phyloP scores from a whole-genome alignment of 2,797 vertebrate genomes.

The Aphelocoma californica region DNA sequence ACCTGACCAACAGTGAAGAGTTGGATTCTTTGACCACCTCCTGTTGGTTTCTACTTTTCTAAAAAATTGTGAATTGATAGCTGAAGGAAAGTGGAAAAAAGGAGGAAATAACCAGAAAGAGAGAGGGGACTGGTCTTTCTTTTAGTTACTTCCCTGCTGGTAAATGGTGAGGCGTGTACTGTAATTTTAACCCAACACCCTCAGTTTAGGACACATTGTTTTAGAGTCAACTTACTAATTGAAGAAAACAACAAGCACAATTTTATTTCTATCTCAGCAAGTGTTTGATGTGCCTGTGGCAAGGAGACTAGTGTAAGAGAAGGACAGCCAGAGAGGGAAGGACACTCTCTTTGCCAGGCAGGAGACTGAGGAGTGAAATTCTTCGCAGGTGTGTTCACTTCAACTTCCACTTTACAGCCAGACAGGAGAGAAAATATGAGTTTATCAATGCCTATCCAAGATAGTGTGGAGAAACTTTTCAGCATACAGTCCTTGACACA shows the following conservation, averaged over 20 bases:
- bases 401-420: neutral
- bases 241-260: neutral
- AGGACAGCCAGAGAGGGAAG: neutral
- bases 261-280: neutral
- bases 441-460: neutral
- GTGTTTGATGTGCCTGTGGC: neutral
- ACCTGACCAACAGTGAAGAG: neutral
- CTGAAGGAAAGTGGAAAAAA: neutral
- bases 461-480: neutral
- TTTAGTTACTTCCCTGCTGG: neutral
- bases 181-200: neutral
- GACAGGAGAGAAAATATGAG: neutral
- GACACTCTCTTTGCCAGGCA: neutral
- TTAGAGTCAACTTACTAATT: neutral
- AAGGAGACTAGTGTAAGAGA: neutral
- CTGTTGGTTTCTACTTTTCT: neutral
- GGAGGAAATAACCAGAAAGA: neutral
- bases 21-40: neutral
- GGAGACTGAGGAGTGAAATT: neutral
- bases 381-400: neutral
- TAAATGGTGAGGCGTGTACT: neutral
- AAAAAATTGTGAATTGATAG: neutral
- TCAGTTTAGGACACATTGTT: neutral
- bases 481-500: neutral
- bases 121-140: neutral